Base-by-base conservation (phyloP, 2,797 vertebrate species). In the Buceros bicornis region DNA sequence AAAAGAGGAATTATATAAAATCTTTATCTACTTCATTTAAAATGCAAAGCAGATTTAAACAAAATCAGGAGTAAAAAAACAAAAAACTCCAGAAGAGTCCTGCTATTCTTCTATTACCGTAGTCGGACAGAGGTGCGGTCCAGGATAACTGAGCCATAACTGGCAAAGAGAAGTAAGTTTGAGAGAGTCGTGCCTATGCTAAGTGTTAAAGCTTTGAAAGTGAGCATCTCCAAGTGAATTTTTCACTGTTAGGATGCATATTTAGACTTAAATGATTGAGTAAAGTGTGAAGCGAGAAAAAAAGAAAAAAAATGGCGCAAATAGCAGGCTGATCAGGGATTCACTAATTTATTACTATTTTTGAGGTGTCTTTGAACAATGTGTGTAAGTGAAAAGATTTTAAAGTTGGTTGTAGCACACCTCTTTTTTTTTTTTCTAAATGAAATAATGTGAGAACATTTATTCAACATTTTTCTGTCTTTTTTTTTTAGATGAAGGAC, bases 401-500 rank as follows among this genome's bases (percentile, higher is more conserved):
- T 33, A 33, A 33, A 8, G 33, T 5, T 65, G 31, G 45, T 56
- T 77, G 5, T 48, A 71, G 16, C 5, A 10, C 62, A 21, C 24
- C 48, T 48, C 19, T 11, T 24, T 48, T 11, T 48, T 20, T 48
- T 19, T 42, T 53, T 33, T 31, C n/a, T 45, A 33, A 57, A 43
- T 53, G 42, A 35, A 66, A 81, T 62, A 76, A 26, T 5, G 4
- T 35, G 16, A 72, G 15, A 87, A 57, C 57, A 72, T 47, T 95
- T 78, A 45, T 65, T 92, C 58, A 84, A 25, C 28, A 33, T 37
- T 93, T 37, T 79, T 96, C 42, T 94, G n/a, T 85, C 82, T 33
- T 28, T 80, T 11, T 11, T 67, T 96, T 78, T 85, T 81, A 99
- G 99, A 50, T 94, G 42, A 99, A 99, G 93, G 98, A 98, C 67